These are phyloP conservation scores for Drosophila pseudotakahashii DNA, from an alignment of 2,888 invertebrate genomes.

Conservation along the genomic window DNA sequence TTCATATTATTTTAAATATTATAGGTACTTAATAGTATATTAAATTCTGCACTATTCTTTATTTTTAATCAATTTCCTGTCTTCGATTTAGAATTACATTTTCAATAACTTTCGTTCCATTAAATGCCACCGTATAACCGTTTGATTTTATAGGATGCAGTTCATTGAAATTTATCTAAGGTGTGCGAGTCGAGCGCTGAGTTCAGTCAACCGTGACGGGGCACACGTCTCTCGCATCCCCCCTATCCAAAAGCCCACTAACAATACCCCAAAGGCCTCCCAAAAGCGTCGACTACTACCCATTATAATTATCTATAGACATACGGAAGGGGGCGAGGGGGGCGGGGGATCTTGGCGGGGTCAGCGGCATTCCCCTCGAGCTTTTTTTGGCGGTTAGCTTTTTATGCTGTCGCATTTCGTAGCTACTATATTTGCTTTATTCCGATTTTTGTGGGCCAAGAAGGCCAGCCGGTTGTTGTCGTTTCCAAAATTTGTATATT, in stretches of 20 bases:
- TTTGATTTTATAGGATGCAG: constrained; percentile 41
- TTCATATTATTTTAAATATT: background rate
- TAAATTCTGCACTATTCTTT: too few relatives aligned
- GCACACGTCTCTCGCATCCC: constrained; percentile 28
- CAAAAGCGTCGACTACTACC: constrained; percentile 9
- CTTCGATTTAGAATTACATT: too few relatives aligned
- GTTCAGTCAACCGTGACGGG: constrained; percentile 67
- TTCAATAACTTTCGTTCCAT: constrained; percentile 16
- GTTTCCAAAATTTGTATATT: constrained; percentile 15
- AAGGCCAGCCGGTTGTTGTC: constrained; percentile 69
- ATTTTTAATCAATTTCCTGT: too few relatives aligned
- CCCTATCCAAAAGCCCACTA: background rate
- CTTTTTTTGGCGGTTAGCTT: constrained; percentile 30
- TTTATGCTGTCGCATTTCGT: constrained; percentile 35
- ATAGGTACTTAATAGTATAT: too few relatives aligned
- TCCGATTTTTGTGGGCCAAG: constrained; percentile 50
- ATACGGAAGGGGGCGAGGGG: background rate
- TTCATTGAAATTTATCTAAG: constrained; percentile 61
- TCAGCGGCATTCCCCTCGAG: constrained; percentile 36
- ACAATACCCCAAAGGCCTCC: constrained; percentile 16
- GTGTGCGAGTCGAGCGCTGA: constrained; percentile 40
- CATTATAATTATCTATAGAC: background rate
- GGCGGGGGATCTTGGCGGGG: constrained; percentile 30
- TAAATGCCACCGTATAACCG: constrained; percentile 8
- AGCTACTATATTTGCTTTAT: constrained; percentile 27